Percentiles rank a stretch among this genome's conserved stretches.
phyloP scores from a whole-genome alignment of 2,113 vertebrate genomes.

The Pelodiscus sinensis region DNA sequence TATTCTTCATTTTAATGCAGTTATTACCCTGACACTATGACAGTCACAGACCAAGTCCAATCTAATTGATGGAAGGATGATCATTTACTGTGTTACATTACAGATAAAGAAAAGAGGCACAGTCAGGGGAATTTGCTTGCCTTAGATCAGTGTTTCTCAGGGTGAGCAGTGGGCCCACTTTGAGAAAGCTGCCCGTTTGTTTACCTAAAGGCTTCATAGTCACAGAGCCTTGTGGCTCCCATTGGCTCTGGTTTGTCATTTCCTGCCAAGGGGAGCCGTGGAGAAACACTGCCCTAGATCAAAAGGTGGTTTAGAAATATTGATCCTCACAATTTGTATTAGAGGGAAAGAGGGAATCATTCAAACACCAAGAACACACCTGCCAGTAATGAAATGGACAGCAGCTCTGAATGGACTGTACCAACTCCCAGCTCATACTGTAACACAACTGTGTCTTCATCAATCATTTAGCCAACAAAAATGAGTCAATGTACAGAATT shows the following conservation, averaged over 20 bases:
- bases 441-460: neutral
- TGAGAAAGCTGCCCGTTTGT: no score
- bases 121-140: neutral
- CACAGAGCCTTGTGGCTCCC: no score
- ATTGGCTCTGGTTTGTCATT: no score
- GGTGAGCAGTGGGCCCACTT: no score
- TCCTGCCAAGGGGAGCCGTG: no score
- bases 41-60: neutral
- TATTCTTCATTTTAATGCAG: neutral
- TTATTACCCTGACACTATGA: neutral
- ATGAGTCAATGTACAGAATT: neutral
- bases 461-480: neutral
- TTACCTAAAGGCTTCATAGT: no score
- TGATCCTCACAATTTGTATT: neutral
- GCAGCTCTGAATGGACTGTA: neutral
- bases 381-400: neutral
- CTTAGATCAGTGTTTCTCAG: neutral
- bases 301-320: neutral
- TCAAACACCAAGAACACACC: neutral
- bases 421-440: neutral
- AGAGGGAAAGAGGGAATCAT: neutral
- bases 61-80: fast-evolving
- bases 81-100: neutral
- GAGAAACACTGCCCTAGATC: neutral
- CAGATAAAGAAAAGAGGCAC: neutral